Evolutionary conservation across 1,140 invertebrate species (phyloP).

Genomic region (Aphelenchoides besseyi): DNA sequence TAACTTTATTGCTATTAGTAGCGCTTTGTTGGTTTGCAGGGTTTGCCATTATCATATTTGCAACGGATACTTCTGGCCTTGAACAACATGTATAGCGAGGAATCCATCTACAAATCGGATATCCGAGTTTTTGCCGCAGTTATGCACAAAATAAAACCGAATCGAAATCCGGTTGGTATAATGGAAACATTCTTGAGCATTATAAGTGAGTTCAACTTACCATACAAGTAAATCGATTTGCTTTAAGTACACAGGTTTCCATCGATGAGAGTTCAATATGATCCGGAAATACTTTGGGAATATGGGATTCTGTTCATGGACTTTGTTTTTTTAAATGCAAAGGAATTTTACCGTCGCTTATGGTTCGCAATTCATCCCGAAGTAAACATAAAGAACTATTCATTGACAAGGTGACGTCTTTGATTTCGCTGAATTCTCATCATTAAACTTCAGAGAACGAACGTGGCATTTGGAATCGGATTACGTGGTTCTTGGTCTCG

Average conservation of each 20-base stretch:
- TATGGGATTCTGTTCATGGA: slow-evolving; percentile 10
- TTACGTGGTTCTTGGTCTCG: background rate
- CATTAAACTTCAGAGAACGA: slow-evolving; percentile 3
- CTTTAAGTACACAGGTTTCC: too few species aligned
- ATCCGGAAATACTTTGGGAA: slow-evolving; percentile 17
- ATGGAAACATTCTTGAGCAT: slow-evolving; percentile 6
- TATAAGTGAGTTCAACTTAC: slow-evolving; percentile 20
- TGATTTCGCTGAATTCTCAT: too few species aligned
- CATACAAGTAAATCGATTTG: too few species aligned
- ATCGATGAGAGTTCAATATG: background rate
- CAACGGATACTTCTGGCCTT: slow-evolving; percentile 5
- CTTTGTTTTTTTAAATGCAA: slow-evolving; percentile 6
- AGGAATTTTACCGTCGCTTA: slow-evolving; percentile 9
- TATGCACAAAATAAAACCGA: background rate
- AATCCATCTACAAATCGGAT: slow-evolving; percentile 7
- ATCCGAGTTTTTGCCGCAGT: slow-evolving; percentile 7
- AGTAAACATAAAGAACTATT: too few species aligned
- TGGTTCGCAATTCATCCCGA: background rate
- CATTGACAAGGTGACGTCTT: too few species aligned
- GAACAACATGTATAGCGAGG: slow-evolving; percentile 8
- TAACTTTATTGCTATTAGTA: slow-evolving; percentile 1
- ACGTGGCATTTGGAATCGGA: slow-evolving; percentile 17
- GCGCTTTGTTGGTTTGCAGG: background rate
- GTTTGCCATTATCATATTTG: background rate
- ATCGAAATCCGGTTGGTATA: slow-evolving; percentile 4